Evolutionary conservation across 1,140 invertebrate genomes (phyloP), one percentile per base, ranked within the genome.

Genomic region (Drosophila melanica): DNA sequence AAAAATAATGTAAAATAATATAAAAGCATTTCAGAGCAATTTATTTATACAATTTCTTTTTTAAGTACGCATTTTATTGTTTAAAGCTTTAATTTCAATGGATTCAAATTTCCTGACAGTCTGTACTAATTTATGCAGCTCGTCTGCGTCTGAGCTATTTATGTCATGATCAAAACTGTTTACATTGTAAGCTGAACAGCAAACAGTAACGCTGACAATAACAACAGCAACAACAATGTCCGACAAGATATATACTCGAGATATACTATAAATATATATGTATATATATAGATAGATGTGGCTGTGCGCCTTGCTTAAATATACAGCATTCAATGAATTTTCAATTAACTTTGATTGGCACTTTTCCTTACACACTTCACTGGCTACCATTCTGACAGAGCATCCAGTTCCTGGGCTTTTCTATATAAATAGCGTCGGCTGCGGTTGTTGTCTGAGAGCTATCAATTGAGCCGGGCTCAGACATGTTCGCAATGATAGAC

Each of bases 311-410:
- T 75, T 73, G 79, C 82, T 86, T 82, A 87, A 86, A 86, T 86
- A 86, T 87, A 87, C 82, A 87, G 70, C 75, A 87, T 87, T 87
- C 82, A 87, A 87, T 87, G 82, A 87, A 87, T 89, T 89, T 87
- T 87, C 84, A 87, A 87, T 89, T 84, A 87, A 89, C 84, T 87
- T 87, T 87, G 84, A 87, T 87, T 87, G 82, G 76, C 82, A 87
- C 82, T 87, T 87, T 87, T 87, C 79, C 82, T 82, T 79, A 79
- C 67, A 66, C 69, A 71, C 81, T 75, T 73, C 69, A 71, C 55
- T 75, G 69, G 41, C 68, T 69, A 30, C 47, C 50, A 45, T 44
- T 27, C 54, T 50, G 54, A 39, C 35, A 58, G 42, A 20, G 42
- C 35, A 35, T 33, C 41, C 60, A 44, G 50, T 11, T n/a, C 39